Base-by-base conservation (phyloP, 2,888 invertebrate genomes). In the Bellardia bayeri region DNA sequence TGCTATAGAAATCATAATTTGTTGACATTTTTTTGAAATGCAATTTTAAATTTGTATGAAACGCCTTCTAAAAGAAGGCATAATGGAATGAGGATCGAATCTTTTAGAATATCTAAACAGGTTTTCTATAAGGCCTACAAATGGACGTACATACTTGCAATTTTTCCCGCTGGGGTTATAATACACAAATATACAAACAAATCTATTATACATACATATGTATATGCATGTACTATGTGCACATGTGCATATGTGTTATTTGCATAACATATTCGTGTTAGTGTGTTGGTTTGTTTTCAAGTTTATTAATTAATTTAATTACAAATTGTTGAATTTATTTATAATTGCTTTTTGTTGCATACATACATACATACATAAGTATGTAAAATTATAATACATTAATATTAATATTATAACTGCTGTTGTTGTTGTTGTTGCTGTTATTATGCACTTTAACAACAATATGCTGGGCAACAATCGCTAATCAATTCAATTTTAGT, bases 281-380 rank as follows among this genome's bases (percentile, higher is more conserved):
- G 13, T 61, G 58, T 14, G 40, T 68, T 68, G 40, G 6, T 13
- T 49, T 75, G 85, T 75, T 66, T 85, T 81, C 80, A 85, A 75
- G 80, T 85, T 86, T 84, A 86, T 88, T 88, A 88, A 88, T 88
- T 88, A 88, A 86, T 88, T 86, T 86, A 88, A 88, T 88, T 86
- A 88, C 88, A 88, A 89, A 85, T 89, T 86, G 83, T 85, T 74
- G 56, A 85, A 88, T 87, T 87, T 85, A 87, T 85, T 87, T 87
- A 74, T 87, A 87, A 87, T 87, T 85, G 87, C 85, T 82, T 74
- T 85, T 69, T 56, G 72, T 72, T 79, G 64, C 72, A 80, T 79
- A 74, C n/a, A 42, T 54, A 33, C 72, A 80, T 79, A 74, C n/a
- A 42, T 54, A 33, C 14, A 16, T 33, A 8, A 8, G 13, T 63